Evolutionary conservation across 2,888 invertebrate genomes (phyloP).

Genomic region (Coenonympha glycerion): DNA sequence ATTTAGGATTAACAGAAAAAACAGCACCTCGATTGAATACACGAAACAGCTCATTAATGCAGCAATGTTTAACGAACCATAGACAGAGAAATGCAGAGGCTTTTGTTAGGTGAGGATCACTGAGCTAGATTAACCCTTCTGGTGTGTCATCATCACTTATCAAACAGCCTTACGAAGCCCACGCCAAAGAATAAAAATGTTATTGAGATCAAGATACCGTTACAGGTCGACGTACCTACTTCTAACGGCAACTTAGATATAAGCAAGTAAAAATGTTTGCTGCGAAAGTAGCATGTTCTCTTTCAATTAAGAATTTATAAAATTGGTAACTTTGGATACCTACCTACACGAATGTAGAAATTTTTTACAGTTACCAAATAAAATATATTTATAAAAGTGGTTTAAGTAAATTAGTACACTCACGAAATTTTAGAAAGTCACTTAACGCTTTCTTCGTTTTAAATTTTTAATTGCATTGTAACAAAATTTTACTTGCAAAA

Average conservation of each 20-base stretch:
- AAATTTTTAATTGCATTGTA: background rate
- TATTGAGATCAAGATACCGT: slow-evolving; percentile 62
- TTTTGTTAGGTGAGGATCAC: no score
- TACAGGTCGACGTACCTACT: slow-evolving; percentile 34
- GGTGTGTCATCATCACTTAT: background rate
- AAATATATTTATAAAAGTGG: background rate
- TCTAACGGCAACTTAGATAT: slow-evolving; percentile 32
- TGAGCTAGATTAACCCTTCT: background rate
- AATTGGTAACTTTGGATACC: no score
- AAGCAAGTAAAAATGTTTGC: background rate
- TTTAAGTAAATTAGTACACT: background rate
- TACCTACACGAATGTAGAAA: background rate
- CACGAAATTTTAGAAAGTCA: slow-evolving; percentile 7
- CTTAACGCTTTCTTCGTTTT: slow-evolving; percentile 8
- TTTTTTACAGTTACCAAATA: background rate
- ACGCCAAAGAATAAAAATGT: background rate
- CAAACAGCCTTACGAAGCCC: background rate
- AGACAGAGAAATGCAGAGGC: no score
- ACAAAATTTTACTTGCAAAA: background rate
- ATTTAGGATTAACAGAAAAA: background rate
- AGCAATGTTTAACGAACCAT: no score
- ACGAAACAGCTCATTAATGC: no score
- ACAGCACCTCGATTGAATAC: no score
- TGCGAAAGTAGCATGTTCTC: background rate
- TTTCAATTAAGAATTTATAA: background rate